Percentiles rank a stretch among this genome's conserved stretches.
These are phyloP conservation scores for Campopleginae sp. DNA, from an alignment of 2,888 invertebrate species.

Conservation along the genomic window DNA sequence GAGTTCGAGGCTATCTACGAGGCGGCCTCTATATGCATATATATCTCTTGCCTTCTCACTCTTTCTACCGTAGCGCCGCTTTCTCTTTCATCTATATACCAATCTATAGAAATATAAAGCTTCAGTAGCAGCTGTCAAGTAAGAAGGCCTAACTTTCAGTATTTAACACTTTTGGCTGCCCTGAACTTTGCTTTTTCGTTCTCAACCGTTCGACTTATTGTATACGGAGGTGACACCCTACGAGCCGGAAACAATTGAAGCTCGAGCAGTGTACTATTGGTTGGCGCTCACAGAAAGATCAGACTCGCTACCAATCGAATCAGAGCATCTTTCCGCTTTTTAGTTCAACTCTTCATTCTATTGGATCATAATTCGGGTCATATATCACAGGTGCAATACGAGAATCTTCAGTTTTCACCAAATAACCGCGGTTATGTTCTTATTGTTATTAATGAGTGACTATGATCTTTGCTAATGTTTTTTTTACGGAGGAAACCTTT, in stretches of 20 bases:
- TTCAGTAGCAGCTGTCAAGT: not conserved
- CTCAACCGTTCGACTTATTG: not conserved
- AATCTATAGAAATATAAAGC: conserved; percentile 7
- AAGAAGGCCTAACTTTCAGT: conserved; percentile 4
- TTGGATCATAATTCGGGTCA: not conserved
- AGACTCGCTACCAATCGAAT: conserved; percentile 11
- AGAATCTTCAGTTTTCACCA: not conserved
- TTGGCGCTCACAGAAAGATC: conserved; percentile 3
- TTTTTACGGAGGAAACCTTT: too few relatives aligned
- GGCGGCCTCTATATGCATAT: conserved; percentile 39
- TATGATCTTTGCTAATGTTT: too few relatives aligned
- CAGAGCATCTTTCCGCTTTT: not conserved
- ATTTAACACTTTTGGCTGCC: not conserved
- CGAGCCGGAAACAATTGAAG: conserved; percentile 45
- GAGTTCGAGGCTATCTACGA: conserved; percentile 65
- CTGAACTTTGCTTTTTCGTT: conserved; percentile 6
- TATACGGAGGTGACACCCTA: conserved; percentile 1
- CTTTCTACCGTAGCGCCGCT: conserved; percentile 7
- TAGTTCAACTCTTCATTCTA: not conserved
- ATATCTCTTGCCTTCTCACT: conserved; percentile 29
- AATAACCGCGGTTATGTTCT: not conserved
- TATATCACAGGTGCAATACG: not conserved
- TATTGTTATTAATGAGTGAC: too few relatives aligned
- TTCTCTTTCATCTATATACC: conserved; percentile 1
- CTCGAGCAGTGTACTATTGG: not conserved